Conservation (phyloP, 2,113 vertebrate genomes). For the Naja naja region DNA sequence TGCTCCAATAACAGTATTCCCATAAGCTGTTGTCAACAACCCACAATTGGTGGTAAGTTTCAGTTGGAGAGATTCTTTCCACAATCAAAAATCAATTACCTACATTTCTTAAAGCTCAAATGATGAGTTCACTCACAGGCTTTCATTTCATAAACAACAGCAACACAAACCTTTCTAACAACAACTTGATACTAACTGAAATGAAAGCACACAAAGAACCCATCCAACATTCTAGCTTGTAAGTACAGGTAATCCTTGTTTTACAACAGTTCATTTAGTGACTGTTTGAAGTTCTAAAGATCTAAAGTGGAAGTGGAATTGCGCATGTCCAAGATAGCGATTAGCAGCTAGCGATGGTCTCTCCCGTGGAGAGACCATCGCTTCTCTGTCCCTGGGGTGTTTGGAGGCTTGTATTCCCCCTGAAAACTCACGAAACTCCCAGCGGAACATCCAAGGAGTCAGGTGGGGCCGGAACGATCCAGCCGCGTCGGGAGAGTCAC, state of each 20-base stretch:
- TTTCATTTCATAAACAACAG: not conserved
- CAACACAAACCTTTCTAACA: not conserved
- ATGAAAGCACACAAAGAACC: not conserved
- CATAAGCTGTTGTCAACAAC: not conserved
- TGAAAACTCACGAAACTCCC: too few species aligned
- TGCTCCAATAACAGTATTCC: not conserved
- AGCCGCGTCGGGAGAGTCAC: too few species aligned
- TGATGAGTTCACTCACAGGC: not conserved
- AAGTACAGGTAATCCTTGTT: not conserved
- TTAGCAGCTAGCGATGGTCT: too few species aligned
- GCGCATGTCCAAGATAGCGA: too few species aligned
- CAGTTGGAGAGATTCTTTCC: not conserved
- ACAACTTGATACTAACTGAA: not conserved
- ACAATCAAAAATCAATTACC: not conserved
- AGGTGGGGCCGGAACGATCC: too few species aligned
- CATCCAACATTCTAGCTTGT: not conserved
- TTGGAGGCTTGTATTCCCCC: too few species aligned
- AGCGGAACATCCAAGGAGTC: too few species aligned
- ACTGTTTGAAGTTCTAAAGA: not conserved
- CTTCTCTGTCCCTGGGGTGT: too few species aligned
- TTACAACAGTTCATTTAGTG: not conserved
- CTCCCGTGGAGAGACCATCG: too few species aligned
- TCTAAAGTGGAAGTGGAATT: too few species aligned
- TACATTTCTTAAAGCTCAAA: not conserved
- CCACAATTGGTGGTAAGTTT: not conserved